Percentiles rank a stretch among this genome's conserved stretches.
These are phyloP conservation scores for Brachyrhaphis roseni DNA, from an alignment of 2,797 vertebrate species.

Conservation along the genomic window DNA sequence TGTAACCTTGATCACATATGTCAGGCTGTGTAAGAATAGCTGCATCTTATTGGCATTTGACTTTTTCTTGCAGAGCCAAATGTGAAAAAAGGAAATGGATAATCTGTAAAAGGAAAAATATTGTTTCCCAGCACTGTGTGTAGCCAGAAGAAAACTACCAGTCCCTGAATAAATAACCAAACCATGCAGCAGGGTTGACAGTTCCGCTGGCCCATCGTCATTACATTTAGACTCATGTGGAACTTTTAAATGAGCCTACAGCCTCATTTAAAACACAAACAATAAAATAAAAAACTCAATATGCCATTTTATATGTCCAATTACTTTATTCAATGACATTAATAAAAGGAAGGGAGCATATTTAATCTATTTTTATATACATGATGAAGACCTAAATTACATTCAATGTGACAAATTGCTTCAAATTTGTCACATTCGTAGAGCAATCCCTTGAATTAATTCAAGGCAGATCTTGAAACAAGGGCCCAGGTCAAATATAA, in stretches of 20 bases:
- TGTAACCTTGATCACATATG: no score
- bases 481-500: not conserved
- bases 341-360: not conserved
- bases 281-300: not conserved
- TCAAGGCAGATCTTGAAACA: constrained; percentile 29
- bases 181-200: not conserved
- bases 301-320: not conserved
- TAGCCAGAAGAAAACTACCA: not conserved
- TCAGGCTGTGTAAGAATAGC: no score
- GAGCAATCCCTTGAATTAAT: constrained; percentile 17
- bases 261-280: not conserved
- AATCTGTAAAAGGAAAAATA: not conserved
- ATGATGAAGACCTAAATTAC: not conserved
- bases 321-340: not conserved
- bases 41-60: not conserved
- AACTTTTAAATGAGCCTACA: not conserved
- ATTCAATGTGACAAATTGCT: not conserved
- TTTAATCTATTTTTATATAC: not conserved
- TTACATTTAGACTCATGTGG: not conserved
- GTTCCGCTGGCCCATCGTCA: not conserved
- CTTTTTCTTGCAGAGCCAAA: not conserved
- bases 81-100: not conserved
- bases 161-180: not conserved
- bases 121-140: not conserved
- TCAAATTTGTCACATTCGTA: constrained; percentile 9